Base-by-base conservation (phyloP, 2,113 vertebrate species). In the Daubentonia madagascariensis region DNA sequence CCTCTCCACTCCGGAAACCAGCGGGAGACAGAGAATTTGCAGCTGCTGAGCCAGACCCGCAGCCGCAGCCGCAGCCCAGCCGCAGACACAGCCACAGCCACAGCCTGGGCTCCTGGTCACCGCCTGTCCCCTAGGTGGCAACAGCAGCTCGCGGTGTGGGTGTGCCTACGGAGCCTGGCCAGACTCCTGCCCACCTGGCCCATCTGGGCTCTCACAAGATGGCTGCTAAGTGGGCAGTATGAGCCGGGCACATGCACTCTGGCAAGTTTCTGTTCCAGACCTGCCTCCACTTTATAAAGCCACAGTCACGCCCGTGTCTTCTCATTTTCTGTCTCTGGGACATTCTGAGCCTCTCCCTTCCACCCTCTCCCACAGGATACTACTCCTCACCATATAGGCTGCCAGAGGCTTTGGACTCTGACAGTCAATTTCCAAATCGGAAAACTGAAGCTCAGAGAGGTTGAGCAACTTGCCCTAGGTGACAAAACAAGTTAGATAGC, bases 1-100 rank as follows among this genome's bases (percentile, higher is more conserved):
- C 70, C 83, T 85, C 95, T 92, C 84, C 80, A 96, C 91, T 96
- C 96, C 72, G 40, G 96, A 97, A 97, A 96, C 91, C 96, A 98
- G 96, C 93, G 25, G 96, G 94, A 97, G 96, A 75, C 75, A 22
- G 76, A 70, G 93, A 95, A 97, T 96, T 94, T 94, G 68, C 57
- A n/a, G 52, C 32, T 75, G 84, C 80, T 73, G 68, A 83, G 30
- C 57, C 22, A 11, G 30, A 67, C 13, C 32, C 63, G 14, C 30
- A 61, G 59, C 18, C n/a, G n/a, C 73, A 57, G 57, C 45, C 78
- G 63, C 50, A n/a, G 52, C 28, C 68, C n/a, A n/a, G n/a, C n/a
- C n/a, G 85, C 75, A 52, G 50, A 2, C 25, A 17, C 28, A 76
- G 87, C 35, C 70, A 32, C 57, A 93, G 52, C 37, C 63, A 1